A percentile compares a stretch with the other conserved stretches of the same genome.
Evolutionary conservation across 1,140 invertebrate genomes (phyloP).

Genomic region (Zaprionus davidi): DNA sequence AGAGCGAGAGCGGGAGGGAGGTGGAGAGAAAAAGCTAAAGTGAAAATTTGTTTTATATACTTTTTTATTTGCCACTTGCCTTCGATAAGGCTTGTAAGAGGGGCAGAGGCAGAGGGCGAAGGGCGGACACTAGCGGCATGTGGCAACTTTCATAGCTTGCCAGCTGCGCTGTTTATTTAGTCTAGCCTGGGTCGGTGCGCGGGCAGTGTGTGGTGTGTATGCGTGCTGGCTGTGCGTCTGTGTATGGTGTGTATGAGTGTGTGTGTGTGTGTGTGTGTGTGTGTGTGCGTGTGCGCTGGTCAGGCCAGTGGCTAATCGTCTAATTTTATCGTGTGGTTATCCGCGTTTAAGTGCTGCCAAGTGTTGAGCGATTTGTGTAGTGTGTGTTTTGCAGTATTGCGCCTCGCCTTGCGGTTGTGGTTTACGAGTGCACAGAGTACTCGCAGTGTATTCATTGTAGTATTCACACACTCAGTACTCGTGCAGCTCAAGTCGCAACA

Average conservation of each 20-base stretch:
- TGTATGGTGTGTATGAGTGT: constrained; percentile 23
- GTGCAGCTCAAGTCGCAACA: constrained; percentile 1
- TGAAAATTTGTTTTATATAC: constrained; percentile 31
- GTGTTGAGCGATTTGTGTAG: constrained; percentile 75
- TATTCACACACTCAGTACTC: background rate
- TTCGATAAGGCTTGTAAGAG: constrained; percentile 26
- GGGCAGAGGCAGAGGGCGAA: background rate
- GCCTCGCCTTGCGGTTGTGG: constrained; percentile 24
- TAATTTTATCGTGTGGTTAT: constrained; percentile 82
- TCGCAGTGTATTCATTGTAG: background rate
- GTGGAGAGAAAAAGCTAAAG: constrained; percentile 20
- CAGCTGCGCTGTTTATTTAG: constrained; percentile 73
- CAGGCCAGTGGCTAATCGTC: constrained; percentile 67
- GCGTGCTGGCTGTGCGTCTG: background rate
- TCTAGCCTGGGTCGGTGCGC: constrained; percentile 50
- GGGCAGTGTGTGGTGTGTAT: constrained; percentile 26
- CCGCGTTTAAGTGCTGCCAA: constrained; percentile 74
- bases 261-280: background rate
- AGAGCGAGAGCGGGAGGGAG: background rate
- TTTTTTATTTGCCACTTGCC: constrained; percentile 30
- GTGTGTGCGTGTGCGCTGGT: constrained; percentile 46
- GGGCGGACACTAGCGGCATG: background rate
- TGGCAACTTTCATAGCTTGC: constrained; percentile 42
- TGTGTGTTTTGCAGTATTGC: constrained; percentile 28
- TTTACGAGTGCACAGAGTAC: constrained; percentile 6